Evolutionary conservation across 2,113 vertebrate species (phyloP), one percentile per base, ranked within the genome.

Genomic region (Megaptera novaeangliae): DNA sequence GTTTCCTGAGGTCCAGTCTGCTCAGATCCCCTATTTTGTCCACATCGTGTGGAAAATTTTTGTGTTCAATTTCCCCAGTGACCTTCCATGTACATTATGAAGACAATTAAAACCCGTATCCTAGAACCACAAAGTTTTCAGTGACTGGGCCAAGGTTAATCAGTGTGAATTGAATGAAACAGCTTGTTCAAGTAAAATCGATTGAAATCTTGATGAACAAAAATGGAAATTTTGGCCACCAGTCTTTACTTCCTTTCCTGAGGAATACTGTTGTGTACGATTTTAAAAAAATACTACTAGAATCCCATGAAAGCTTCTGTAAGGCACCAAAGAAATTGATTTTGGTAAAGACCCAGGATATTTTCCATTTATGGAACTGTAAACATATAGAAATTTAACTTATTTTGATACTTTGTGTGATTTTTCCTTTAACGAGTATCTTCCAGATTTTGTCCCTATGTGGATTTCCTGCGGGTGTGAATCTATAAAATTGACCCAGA

Each of bases 401-500:
- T 91, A 93, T 83, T 83, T 92, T 96, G 91, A 89, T 82, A 93
- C 8, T 72, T 75, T 63, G 29, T 34, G 23, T 95, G 87, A 91
- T 84, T 96, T 97, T 82, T 95, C 68, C 91, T 97, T 97, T 80
- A 91, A 89, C 59, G 9, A 46, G 0, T 59, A 18, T 71, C 75
- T 95, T 68, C 34, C 20, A 36, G 85, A 92, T 95, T 71, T 72
- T 64, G 59, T 84, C 41, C 74, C 83, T 64, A 23, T 20, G 75
- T 94, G 92, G 80, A 71, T 95, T 90, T 95, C 59, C 34, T 36
- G 71, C 49, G 80, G 72, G 61, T 80, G 55, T 6, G 69, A 93
- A 97, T 98, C 96, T 94, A 96, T 96, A 96, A 98, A 97, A 98
- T 97, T 97, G 98, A 95, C 96, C 96, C 80, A 94, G 96, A 94